These are phyloP conservation scores for Ceyx erithaca DNA, from an alignment of 2,797 vertebrate genomes.

Conservation along the genomic window DNA sequence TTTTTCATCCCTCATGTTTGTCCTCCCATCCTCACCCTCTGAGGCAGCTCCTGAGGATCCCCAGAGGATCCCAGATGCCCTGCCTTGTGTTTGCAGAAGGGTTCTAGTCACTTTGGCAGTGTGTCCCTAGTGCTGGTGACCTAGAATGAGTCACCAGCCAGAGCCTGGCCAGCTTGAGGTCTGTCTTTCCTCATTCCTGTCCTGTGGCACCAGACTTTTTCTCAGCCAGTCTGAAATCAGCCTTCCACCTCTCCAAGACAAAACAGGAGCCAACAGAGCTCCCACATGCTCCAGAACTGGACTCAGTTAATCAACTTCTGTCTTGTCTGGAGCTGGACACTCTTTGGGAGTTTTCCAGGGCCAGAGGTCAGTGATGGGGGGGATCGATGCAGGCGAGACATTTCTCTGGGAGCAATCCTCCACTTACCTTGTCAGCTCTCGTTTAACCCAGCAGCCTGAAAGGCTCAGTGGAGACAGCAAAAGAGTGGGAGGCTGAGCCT, in stretches of 20 bases:
- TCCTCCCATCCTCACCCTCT: background rate
- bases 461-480: background rate
- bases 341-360: background rate
- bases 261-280: background rate
- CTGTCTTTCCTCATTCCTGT: background rate
- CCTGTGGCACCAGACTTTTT: background rate
- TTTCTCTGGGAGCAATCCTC: background rate
- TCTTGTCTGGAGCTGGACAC: background rate
- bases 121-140: background rate
- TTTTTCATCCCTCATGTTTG: background rate
- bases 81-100: background rate
- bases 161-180: background rate
- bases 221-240: background rate
- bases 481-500: background rate
- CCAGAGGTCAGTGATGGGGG: background rate
- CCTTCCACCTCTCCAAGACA: background rate
- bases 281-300: rapidly evolving
- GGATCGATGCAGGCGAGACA: rapidly evolving
- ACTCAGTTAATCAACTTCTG: background rate
- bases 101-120: too few species aligned
- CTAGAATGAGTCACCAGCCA: background rate
- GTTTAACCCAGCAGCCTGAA: background rate
- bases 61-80: too few species aligned
- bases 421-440: background rate
- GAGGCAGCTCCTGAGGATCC: background rate